Conservation (phyloP, 1,140 invertebrate genomes). For the Saccostrea glomerata region DNA sequence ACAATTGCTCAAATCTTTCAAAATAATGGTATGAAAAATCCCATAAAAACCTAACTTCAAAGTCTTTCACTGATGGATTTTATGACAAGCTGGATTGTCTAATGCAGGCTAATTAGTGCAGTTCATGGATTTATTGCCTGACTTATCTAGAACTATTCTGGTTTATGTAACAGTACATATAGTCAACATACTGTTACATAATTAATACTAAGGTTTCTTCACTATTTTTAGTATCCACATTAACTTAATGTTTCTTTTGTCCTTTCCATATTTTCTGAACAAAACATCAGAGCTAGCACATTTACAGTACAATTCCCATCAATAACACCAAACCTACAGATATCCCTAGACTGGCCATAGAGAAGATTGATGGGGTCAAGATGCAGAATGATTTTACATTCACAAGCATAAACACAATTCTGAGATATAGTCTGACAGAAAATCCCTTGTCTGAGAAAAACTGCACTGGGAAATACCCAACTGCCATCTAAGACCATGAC, state of each 20-base stretch:
- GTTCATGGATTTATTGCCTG: neutral
- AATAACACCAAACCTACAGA: neutral
- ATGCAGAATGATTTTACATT: neutral
- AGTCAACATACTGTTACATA: neutral
- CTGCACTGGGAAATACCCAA: neutral
- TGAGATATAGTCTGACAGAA: neutral
- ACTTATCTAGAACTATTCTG: neutral
- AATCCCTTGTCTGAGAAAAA: neutral
- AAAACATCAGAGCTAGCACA: neutral
- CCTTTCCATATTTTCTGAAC: no score
- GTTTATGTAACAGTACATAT: neutral
- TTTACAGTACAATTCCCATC: neutral
- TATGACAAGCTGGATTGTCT: neutral
- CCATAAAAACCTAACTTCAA: neutral
- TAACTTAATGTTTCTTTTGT: neutral
- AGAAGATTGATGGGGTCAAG: conserved; percentile 17
- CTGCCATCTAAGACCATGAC: neutral
- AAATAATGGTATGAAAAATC: neutral
- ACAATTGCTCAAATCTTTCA: neutral
- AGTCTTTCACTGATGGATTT: neutral
- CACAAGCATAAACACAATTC: neutral
- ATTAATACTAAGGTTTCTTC: neutral
- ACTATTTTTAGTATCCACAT: neutral
- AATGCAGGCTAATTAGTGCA: neutral
- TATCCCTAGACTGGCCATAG: neutral